These are phyloP conservation scores for Ochlodes sylvanus DNA, from an alignment of 2,888 invertebrate genomes.

Conservation along the genomic window DNA sequence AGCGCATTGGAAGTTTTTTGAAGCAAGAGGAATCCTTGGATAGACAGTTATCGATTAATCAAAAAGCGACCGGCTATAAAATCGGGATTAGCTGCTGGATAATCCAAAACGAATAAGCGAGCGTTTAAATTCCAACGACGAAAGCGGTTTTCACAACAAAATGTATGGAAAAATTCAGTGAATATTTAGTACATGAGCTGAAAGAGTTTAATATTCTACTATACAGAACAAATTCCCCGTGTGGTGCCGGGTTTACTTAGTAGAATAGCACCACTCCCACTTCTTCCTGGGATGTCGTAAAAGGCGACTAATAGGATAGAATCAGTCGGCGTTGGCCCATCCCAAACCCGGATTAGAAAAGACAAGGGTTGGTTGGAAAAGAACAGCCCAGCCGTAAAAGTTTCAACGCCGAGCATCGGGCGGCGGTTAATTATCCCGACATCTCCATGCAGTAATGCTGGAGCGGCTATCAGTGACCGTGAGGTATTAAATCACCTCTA, in stretches of 20 bases:
- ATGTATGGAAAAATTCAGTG: neutral
- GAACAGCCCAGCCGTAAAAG: neutral
- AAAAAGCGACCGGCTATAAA: constrained; percentile 18
- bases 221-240: no score
- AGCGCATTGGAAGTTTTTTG: neutral
- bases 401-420: neutral
- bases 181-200: neutral
- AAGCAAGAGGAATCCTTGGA: neutral
- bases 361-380: neutral
- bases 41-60: constrained; percentile 16
- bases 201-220: no score
- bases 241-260: no score
- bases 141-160: neutral
- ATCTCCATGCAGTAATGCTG: neutral
- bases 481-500: no score
- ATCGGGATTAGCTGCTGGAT: constrained; percentile 10
- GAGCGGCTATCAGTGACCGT: neutral
- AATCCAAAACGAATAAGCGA: constrained; percentile 16
- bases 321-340: neutral
- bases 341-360: neutral
- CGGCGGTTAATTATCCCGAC: neutral
- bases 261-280: no score
- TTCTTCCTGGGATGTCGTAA: no score
- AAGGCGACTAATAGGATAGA: no score
- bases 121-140: constrained; percentile 12